phyloP scores from a whole-genome alignment of 2,113 vertebrate species.

The Motacilla tschutschensis region DNA sequence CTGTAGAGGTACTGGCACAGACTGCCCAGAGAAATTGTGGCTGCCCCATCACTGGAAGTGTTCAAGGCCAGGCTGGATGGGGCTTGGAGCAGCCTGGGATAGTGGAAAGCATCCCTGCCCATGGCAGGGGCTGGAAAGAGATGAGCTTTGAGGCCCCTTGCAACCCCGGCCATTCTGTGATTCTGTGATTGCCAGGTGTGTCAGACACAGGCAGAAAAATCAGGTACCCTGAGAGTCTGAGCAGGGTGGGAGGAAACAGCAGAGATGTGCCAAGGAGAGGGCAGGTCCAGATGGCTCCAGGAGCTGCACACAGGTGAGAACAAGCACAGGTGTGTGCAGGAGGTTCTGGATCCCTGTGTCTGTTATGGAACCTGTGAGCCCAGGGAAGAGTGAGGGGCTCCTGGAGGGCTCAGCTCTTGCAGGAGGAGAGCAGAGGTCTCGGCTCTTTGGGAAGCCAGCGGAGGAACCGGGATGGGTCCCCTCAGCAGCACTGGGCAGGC shows the following conservation, averaged over 20 bases:
- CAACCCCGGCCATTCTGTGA: background rate
- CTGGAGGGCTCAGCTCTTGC: background rate
- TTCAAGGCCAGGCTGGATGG: rapidly evolving
- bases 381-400: background rate
- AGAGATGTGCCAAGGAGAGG: background rate
- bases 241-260: background rate
- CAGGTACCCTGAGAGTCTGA: rapidly evolving
- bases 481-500: background rate
- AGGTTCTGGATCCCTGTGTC: rapidly evolving
- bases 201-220: background rate
- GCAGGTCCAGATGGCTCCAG: background rate
- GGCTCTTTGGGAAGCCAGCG: too few relatives aligned
- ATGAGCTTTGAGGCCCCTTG: background rate
- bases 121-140: background rate
- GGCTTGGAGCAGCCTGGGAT: background rate
- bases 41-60: background rate
- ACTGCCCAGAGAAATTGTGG: rapidly evolving
- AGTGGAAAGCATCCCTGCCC: background rate
- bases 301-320: rapidly evolving
- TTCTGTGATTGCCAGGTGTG: background rate
- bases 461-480: rapidly evolving
- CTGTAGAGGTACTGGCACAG: background rate
- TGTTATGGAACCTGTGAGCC: rapidly evolving
- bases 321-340: rapidly evolving
- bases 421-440: too few relatives aligned